phyloP scores from a whole-genome alignment of 2,113 vertebrate genomes.

The Bucco capensis region DNA sequence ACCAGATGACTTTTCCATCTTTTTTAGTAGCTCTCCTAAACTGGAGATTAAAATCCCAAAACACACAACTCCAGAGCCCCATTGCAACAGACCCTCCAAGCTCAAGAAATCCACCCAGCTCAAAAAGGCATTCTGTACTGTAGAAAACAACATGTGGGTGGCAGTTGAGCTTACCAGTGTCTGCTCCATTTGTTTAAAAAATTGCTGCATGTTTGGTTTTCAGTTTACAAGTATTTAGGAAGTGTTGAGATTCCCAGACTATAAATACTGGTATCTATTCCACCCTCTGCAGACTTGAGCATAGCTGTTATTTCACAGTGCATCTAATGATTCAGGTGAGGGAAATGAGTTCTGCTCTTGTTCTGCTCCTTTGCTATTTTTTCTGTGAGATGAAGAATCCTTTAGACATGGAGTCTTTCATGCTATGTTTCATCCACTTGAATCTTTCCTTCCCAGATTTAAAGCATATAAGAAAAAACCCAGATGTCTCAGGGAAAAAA shows the following conservation, averaged over 20 bases:
- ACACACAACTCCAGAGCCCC: not conserved
- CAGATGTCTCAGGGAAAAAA: conserved; percentile 66
- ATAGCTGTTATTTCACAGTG: not conserved
- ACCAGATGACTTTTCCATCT: not conserved
- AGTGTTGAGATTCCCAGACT: conserved; percentile 19
- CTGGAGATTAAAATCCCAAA: not conserved
- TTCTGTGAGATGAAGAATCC: conserved; percentile 34
- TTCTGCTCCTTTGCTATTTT: not conserved
- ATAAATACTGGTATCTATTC: conserved; percentile 1
- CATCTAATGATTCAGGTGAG: not conserved
- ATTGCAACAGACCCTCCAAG: not conserved
- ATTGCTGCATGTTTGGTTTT: not conserved
- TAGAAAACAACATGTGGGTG: not conserved
- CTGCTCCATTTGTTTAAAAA: conserved; percentile 37
- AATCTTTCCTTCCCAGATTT: conserved; percentile 59
- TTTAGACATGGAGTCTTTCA: conserved; percentile 38
- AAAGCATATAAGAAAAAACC: conserved; percentile 37
- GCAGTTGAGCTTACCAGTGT: not conserved
- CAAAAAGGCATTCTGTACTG: not conserved
- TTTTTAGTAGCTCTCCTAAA: not conserved
- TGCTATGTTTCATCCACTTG: conserved; percentile 36
- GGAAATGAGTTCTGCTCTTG: not conserved
- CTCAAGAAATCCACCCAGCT: not conserved
- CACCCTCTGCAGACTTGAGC: not conserved
- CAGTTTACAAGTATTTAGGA: conserved; percentile 45